Percentiles rank a stretch among this genome's conserved stretches.
phyloP scores from a whole-genome alignment of 2,797 vertebrate genomes.

The Chaetodon trifasciatus region DNA sequence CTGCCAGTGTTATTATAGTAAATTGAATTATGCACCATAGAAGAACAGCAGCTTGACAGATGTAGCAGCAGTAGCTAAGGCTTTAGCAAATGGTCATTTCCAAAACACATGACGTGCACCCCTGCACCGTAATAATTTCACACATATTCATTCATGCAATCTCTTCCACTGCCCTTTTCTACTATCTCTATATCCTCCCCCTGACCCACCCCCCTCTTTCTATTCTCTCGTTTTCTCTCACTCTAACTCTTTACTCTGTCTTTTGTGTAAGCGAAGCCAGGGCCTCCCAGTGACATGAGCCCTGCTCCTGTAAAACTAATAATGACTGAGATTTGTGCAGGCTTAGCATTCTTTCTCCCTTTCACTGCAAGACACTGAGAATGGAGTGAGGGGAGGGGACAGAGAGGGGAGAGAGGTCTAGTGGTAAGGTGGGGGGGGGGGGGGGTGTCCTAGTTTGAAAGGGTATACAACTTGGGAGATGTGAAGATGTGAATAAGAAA shows the following conservation, averaged over 20 bases:
- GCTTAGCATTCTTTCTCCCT: slow-evolving; percentile 83
- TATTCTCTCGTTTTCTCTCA: slow-evolving; percentile 29
- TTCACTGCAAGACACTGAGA: slow-evolving; percentile 71
- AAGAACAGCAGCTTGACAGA: background rate
- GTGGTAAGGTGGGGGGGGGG: slow-evolving; percentile 43
- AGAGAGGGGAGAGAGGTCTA: slow-evolving; percentile 53
- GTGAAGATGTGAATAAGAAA: slow-evolving; percentile 47
- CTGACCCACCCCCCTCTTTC: slow-evolving; percentile 1
- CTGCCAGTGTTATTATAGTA: no score
- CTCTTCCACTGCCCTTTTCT: slow-evolving; percentile 7
- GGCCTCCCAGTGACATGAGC: slow-evolving; percentile 79
- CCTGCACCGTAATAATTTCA: slow-evolving; percentile 14
- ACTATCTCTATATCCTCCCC: slow-evolving; percentile 22
- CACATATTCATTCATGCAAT: slow-evolving; percentile 29
- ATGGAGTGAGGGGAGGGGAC: slow-evolving; percentile 44
- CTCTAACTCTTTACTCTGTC: slow-evolving; percentile 63
- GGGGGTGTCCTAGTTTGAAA: slow-evolving; percentile 69
- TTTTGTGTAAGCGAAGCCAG: slow-evolving; percentile 76
- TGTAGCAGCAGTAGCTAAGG: background rate
- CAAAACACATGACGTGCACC: background rate
- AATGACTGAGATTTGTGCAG: slow-evolving; percentile 81
- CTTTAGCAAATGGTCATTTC: background rate
- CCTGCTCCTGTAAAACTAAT: slow-evolving; percentile 83
- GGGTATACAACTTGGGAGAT: slow-evolving; percentile 54
- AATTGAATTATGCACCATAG: background rate